Percentiles rank a stretch among this genome's conserved stretches.
phyloP scores from a whole-genome alignment of 2,888 invertebrate species.

The Spilarctia lutea region DNA sequence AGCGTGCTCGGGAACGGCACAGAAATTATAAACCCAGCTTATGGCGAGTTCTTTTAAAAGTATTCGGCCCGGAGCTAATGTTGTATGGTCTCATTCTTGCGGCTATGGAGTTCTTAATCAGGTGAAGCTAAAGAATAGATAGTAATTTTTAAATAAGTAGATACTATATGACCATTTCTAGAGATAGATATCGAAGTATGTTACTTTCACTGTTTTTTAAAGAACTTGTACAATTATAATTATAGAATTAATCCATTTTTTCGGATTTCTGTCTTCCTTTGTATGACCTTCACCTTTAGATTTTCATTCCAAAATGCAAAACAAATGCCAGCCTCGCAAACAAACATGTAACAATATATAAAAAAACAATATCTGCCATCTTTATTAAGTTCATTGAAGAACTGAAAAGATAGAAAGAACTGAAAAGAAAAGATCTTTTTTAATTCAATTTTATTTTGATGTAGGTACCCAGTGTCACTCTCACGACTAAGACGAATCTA shows the following conservation, averaged over 20 bases:
- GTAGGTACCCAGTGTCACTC: no score
- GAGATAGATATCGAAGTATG: not conserved
- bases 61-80: constrained; percentile 88
- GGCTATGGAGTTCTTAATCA: constrained; percentile 87
- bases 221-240: not conserved
- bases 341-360: no score
- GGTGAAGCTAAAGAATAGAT: constrained; percentile 61
- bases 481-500: no score
- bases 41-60: constrained; percentile 85
- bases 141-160: not conserved
- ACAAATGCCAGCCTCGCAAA: not conserved
- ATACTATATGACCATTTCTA: not conserved
- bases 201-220: not conserved
- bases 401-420: no score
- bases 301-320: not conserved
- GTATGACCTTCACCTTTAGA: not conserved
- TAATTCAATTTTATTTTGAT: no score
- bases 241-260: not conserved
- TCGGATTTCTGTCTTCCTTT: not conserved
- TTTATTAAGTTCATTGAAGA: no score
- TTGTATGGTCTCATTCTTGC: constrained; percentile 88
- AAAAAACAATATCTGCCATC: no score
- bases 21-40: constrained; percentile 85
- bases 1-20: constrained; percentile 46
- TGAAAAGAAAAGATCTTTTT: no score